Conservation (phyloP, 2,113 vertebrate genomes). For the Phycodurus eques region DNA sequence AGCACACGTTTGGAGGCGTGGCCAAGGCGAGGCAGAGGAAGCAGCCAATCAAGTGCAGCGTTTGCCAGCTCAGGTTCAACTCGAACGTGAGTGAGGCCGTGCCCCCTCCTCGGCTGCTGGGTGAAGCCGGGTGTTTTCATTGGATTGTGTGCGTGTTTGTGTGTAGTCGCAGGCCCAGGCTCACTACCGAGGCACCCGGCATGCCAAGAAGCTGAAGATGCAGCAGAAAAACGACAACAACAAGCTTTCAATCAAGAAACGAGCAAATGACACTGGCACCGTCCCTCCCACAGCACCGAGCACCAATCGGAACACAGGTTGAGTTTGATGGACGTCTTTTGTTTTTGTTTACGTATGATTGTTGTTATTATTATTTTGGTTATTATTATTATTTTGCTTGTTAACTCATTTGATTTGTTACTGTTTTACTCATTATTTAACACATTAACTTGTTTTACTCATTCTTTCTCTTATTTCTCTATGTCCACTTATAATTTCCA, state of each 20-base stretch:
- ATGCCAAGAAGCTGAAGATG: conserved; percentile 98
- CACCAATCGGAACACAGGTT: conserved; percentile 51
- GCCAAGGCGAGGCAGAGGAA: conserved; percentile 82
- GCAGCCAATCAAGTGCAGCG: conserved; percentile 91
- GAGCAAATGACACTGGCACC: conserved; percentile 74
- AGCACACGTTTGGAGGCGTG: conserved; percentile 94
- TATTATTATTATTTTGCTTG: background rate
- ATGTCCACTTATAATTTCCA: background rate
- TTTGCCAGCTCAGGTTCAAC: conserved; percentile 97
- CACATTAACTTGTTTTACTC: background rate
- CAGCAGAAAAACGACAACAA: conserved; percentile 83
- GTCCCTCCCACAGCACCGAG: conserved; percentile 10
- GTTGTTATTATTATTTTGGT: background rate
- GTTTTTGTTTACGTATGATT: background rate
- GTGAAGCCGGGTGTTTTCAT: background rate
- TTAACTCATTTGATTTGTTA: background rate
- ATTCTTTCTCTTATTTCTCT: background rate
- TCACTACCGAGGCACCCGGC: conserved; percentile 98
- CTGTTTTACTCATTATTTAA: no score
- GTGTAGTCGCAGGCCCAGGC: conserved; percentile 86
- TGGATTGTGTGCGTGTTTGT: background rate
- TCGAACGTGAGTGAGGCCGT: conserved; percentile 84
- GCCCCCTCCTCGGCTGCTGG: background rate
- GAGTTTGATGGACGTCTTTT: background rate
- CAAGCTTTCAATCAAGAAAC: conserved; percentile 79